Evolutionary conservation across 2,797 vertebrate species (phyloP), one percentile per base, ranked within the genome.

Genomic region (Poeciliopsis infans): DNA sequence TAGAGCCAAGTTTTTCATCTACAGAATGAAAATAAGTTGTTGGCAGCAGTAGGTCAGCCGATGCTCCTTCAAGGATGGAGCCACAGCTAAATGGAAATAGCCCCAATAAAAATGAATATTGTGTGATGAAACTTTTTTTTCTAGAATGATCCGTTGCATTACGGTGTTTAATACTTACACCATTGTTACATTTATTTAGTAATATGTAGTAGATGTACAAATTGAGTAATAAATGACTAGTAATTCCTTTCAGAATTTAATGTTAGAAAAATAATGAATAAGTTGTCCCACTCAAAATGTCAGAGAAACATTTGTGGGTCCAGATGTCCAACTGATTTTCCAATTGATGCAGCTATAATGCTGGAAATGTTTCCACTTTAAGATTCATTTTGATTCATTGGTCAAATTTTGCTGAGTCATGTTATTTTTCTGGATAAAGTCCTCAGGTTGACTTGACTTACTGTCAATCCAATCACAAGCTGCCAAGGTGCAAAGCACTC

Each of bases 401-500:
- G 59, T 64, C 59, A 64, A 16, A 64, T 64, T 64, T 64, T 36
- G 31, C 59, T 20, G 59, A 64, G 10, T 64, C 16, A 18, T 36
- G 15, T 31, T 64, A 36, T 20, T 33, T 64, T 64, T 64, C 31
- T 64, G 31, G 31, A 64, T 18, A 7, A 64, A 64, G 64, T 41
- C 20, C 64, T 39, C 36, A 25, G 36, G 10, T 12, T 68, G 18
- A 68, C 64, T 68, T 68, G 20, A 68, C 20, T 68, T 41, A 68
- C 64, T 25, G 36, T 68, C 20, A 41, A 68, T 68, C 10, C 20
- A 7, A 68, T 68, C 36, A 12, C 36, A 68, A 66, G 36, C 33
- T 66, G 33, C 64, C 64, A 69, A 69, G 66, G 39, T 69, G 39
- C 66, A 41, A 43, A 69, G 66, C 23, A n/a, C 41, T 69, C 66